Conservation (phyloP, 1,140 invertebrate species). For the Mesaphorura yosii region DNA sequence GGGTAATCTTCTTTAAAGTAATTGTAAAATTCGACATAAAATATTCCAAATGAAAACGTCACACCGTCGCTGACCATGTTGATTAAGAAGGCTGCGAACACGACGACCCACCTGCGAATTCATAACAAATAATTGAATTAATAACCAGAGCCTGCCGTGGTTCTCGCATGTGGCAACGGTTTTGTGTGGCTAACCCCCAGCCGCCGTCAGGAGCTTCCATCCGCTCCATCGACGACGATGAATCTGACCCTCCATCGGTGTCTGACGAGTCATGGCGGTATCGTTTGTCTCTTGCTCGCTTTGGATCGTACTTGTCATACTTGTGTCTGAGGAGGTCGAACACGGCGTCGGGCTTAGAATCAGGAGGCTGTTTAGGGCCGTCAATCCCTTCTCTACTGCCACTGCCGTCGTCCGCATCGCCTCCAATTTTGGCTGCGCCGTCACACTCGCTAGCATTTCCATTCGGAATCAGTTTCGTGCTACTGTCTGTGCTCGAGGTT, state of each 20-base stretch:
- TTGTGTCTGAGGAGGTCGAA: no score
- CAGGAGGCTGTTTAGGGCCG: no score
- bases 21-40: conserved; percentile 74
- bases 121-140: background rate
- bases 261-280: conserved; percentile 26
- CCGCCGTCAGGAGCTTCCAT: conserved; percentile 54
- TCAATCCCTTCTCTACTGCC: no score
- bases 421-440: no score
- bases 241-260: conserved; percentile 24
- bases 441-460: no score
- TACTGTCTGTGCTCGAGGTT: no score
- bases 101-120: conserved; percentile 59
- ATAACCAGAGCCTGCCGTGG: no score
- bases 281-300: no score
- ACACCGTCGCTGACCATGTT: conserved; percentile 91
- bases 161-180: background rate
- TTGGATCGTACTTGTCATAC: no score
- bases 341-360: no score
- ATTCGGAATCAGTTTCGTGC: no score
- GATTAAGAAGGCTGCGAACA: conserved; percentile 71
- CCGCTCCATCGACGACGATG: conserved; percentile 21
- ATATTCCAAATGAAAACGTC: conserved; percentile 80
- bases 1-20: conserved; percentile 66
- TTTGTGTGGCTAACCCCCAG: conserved; percentile 52
- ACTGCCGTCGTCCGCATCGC: no score